These are phyloP conservation scores for Benitochromis conjunctus DNA, from an alignment of 2,113 vertebrate genomes.

Conservation along the genomic window DNA sequence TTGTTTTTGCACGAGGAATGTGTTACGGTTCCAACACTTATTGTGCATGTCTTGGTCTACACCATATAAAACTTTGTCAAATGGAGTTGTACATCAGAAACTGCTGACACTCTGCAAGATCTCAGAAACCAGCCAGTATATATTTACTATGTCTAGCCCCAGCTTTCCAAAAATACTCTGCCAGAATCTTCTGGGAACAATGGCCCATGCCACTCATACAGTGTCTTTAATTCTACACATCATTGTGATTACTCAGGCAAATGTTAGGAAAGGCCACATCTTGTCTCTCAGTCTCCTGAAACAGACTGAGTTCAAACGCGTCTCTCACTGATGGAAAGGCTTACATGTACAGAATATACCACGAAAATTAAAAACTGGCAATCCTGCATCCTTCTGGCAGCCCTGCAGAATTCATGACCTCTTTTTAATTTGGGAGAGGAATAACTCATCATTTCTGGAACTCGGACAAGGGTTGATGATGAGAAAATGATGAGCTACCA, in stretches of 20 bases:
- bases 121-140: not conserved
- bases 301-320: not conserved
- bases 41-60: not conserved
- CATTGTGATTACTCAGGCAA: conserved; percentile 11
- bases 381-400: not conserved
- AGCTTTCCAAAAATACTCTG: not conserved
- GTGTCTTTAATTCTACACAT: not conserved
- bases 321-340: not conserved
- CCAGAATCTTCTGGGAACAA: not conserved
- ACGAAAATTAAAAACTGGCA: not conserved
- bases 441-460: not conserved
- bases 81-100: not conserved
- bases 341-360: not conserved
- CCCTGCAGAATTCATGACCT: not conserved
- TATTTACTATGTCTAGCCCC: not conserved
- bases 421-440: not conserved
- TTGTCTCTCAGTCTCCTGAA: conserved; percentile 10
- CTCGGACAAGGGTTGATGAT: not conserved
- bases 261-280: conserved; percentile 15
- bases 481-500: not conserved
- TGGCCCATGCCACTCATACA: not conserved
- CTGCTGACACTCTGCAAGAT: not conserved
- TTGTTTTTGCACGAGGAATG: not conserved
- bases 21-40: not conserved
- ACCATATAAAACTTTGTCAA: not conserved